phyloP scores from a whole-genome alignment of 30 jellyfish, hydroid and myxozoan species.

The Mastigias papua region DNA sequence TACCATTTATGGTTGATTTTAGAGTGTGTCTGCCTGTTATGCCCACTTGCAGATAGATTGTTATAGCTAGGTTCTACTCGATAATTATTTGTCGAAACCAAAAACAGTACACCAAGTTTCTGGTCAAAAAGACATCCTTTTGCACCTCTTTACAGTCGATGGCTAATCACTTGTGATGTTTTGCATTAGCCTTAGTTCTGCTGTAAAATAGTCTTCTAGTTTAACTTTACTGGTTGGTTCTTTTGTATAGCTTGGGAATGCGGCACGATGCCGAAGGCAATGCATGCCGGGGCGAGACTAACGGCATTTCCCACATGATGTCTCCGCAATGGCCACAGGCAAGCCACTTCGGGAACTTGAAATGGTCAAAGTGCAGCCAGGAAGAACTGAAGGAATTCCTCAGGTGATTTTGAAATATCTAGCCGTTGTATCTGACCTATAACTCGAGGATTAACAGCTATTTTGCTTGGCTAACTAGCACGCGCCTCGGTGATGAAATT shows the following conservation, averaged over 20 bases:
- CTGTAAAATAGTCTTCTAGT: not conserved
- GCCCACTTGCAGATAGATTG: too few relatives aligned
- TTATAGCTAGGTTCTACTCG: too few relatives aligned
- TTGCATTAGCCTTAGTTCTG: not conserved
- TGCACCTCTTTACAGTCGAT: not conserved
- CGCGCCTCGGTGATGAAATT: not conserved
- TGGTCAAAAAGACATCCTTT: not conserved
- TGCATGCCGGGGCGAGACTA: constrained; percentile 75
- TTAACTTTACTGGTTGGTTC: not conserved
- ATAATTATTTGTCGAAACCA: not conserved
- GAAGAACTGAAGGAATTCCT: constrained; percentile 82
- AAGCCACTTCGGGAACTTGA: constrained; percentile 70
- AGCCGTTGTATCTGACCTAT: not conserved
- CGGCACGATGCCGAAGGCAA: constrained; percentile 91
- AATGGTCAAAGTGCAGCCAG: constrained; percentile 95
- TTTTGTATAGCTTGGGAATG: constrained; percentile 88
- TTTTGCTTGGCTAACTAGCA: not conserved
- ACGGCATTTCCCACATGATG: constrained; percentile 96
- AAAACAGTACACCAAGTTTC: not conserved
- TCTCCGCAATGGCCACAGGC: constrained; percentile 95
- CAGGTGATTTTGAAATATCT: constrained; percentile 59
- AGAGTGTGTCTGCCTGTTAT: too few relatives aligned
- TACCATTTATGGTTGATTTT: too few relatives aligned
- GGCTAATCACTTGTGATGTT: not conserved
- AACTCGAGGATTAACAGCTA: constrained; percentile 1